phyloP scores from a whole-genome alignment of 2,113 vertebrate genomes.

The Danionella cerebrum region DNA sequence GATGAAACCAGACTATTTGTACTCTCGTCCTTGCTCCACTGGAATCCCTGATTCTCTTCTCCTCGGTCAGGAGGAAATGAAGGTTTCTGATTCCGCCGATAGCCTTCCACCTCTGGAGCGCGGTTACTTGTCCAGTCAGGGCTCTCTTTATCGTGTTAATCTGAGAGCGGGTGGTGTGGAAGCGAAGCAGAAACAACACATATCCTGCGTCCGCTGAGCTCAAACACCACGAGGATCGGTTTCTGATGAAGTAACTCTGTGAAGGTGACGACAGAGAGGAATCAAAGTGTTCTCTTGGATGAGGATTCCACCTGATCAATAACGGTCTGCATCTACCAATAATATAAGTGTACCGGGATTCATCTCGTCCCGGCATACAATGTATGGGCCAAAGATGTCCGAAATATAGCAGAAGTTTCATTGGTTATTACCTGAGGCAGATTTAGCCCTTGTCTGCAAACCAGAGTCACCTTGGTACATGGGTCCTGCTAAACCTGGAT shows the following conservation, averaged over 20 bases:
- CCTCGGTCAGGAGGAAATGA: constrained; percentile 49
- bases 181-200: constrained; percentile 28
- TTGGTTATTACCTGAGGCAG: too few species aligned
- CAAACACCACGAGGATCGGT: not conserved
- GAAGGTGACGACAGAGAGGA: not conserved
- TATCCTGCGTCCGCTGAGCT: constrained; percentile 27
- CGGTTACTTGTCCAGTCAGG: constrained; percentile 49
- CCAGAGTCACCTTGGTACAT: too few species aligned
- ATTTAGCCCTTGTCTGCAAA: too few species aligned
- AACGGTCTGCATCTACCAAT: too few species aligned
- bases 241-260: not conserved
- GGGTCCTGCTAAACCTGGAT: too few species aligned
- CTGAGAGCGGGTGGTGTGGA: constrained; percentile 39
- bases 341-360: too few species aligned
- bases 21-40: constrained; percentile 61
- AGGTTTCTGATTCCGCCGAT: constrained; percentile 61
- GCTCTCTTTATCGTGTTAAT: constrained; percentile 54
- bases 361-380: too few species aligned
- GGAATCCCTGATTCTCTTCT: constrained; percentile 62
- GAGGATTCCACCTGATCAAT: too few species aligned
- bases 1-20: constrained; percentile 64
- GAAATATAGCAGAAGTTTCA: too few species aligned
- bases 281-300: too few species aligned
- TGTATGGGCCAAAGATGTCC: too few species aligned
- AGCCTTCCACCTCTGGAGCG: constrained; percentile 56